Evolutionary conservation across 2,113 vertebrate species (phyloP).

Genomic region (Saguinus midas): DNA sequence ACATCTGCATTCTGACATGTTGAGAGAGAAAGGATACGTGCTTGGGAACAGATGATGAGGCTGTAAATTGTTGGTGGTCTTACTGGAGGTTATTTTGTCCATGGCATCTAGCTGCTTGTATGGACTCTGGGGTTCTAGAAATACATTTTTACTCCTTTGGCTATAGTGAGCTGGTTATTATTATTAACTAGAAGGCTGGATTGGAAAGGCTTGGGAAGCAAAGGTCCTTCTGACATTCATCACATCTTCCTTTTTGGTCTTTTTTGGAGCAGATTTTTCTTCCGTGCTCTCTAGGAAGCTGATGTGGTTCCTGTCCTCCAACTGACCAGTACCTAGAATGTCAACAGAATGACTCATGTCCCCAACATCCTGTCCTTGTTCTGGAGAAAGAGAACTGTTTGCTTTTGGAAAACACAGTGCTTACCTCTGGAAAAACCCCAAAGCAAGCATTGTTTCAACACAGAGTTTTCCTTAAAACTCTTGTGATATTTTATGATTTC

Average conservation of each 20-base stretch:
- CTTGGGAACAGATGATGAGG: background rate
- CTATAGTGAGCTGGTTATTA: background rate
- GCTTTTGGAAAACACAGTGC: slow-evolving; percentile 55
- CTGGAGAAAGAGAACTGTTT: slow-evolving; percentile 62
- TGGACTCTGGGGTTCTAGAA: background rate
- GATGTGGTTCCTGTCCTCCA: slow-evolving; percentile 60
- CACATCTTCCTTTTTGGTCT: background rate
- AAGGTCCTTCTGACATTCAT: background rate
- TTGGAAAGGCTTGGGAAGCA: background rate
- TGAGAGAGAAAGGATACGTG: background rate
- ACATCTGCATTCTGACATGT: background rate
- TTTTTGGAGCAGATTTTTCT: background rate
- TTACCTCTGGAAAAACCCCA: slow-evolving; percentile 54
- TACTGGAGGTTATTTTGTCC: background rate
- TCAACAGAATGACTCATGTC: slow-evolving; percentile 68
- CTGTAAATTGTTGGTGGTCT: background rate
- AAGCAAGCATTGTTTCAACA: background rate
- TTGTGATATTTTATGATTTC: background rate
- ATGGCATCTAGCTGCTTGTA: background rate
- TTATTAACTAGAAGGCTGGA: background rate
- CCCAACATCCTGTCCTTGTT: slow-evolving; percentile 67
- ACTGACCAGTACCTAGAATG: slow-evolving; percentile 67
- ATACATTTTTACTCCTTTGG: background rate
- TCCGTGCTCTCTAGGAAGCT: slow-evolving; percentile 54
- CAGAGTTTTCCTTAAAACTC: background rate